phyloP scores from a whole-genome alignment of 2,797 vertebrate species.

The Xiphophorus birchmanni region DNA sequence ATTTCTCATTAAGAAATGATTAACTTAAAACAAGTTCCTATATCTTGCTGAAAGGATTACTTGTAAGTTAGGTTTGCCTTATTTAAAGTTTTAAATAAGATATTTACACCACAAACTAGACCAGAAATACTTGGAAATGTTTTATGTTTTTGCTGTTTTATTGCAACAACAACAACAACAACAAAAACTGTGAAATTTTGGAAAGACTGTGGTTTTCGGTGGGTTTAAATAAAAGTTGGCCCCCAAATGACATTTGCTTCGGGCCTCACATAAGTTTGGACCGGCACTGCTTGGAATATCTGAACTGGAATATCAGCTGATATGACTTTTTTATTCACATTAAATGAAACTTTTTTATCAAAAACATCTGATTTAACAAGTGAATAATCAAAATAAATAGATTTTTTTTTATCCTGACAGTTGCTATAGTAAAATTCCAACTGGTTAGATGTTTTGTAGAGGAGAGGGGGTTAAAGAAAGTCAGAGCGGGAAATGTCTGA shows the following conservation, averaged over 20 bases:
- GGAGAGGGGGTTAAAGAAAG: conserved; percentile 46
- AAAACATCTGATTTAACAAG: not conserved
- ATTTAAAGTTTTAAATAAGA: no score
- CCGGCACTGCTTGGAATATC: not conserved
- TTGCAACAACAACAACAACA: no score
- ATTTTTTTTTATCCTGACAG: not conserved
- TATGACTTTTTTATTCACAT: not conserved
- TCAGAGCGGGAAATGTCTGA: conserved; percentile 38
- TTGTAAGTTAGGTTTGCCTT: no score
- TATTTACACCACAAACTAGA: no score
- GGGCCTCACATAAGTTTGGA: not conserved
- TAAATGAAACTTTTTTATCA: not conserved
- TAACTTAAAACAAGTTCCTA: no score
- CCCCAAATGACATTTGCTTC: not conserved
- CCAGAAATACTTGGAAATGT: no score
- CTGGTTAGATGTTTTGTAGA: conserved; percentile 42
- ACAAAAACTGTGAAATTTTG: no score
- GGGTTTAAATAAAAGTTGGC: not conserved
- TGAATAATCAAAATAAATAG: not conserved
- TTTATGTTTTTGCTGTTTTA: no score
- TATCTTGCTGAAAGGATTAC: no score
- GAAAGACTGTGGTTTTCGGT: no score
- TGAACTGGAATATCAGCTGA: not conserved
- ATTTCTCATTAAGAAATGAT: no score
- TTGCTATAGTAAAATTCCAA: no score